phyloP scores from a whole-genome alignment of 2,797 vertebrate species.

The Gymnothorax javanicus region DNA sequence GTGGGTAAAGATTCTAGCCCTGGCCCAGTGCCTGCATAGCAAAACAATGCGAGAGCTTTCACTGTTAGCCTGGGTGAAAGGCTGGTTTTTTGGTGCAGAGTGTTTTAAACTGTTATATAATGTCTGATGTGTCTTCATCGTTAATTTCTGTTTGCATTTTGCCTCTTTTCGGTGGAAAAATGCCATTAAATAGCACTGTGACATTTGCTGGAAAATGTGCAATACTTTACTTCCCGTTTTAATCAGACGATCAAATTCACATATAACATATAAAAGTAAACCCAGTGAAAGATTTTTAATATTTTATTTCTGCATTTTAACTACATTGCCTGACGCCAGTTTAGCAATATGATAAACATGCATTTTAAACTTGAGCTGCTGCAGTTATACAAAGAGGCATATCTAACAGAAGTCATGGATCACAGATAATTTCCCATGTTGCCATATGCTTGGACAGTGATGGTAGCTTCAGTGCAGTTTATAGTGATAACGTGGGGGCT shows the following conservation, averaged over 20 bases:
- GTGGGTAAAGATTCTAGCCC: background rate
- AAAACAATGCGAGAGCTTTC: constrained; percentile 7
- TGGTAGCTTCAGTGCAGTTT: background rate
- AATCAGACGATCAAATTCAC: background rate
- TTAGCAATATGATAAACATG: background rate
- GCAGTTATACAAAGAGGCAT: background rate
- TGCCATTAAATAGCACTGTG: background rate
- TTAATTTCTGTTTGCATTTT: background rate
- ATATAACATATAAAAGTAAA: background rate
- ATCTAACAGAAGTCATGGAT: background rate
- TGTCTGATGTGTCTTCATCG: background rate
- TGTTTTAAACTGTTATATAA: background rate
- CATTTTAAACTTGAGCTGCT: background rate
- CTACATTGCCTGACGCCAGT: no score
- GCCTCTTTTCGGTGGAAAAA: background rate
- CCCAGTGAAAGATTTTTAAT: background rate
- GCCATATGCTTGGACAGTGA: background rate
- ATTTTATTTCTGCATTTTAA: no score
- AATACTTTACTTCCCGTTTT: background rate
- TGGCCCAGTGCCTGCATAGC: background rate
- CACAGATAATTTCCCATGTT: background rate
- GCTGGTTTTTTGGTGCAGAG: background rate
- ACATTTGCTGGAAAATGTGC: background rate
- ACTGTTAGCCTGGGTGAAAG: background rate
- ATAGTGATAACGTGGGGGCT: no score